Evolutionary conservation across 2,888 invertebrate species (phyloP).

Genomic region (Conchocele bisecta): DNA sequence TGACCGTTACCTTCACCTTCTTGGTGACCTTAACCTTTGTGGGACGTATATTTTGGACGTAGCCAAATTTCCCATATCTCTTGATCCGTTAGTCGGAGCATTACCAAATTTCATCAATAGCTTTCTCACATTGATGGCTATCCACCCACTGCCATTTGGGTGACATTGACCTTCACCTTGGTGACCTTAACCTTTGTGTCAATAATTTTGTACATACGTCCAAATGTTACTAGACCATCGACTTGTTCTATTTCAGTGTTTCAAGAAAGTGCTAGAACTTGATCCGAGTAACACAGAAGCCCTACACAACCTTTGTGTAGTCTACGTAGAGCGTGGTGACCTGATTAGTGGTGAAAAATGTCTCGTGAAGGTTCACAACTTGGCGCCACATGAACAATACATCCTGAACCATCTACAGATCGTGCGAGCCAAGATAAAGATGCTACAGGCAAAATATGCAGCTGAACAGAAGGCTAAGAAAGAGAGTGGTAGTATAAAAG

Average conservation of each 20-base stretch:
- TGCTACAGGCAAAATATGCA: constrained; percentile 30
- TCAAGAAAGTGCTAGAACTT: constrained; percentile 92
- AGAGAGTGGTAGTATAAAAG: not conserved
- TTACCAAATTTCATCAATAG: no score
- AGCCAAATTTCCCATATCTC: no score
- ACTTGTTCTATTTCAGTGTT: constrained; percentile 89
- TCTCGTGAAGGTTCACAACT: constrained; percentile 87
- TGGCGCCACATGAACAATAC: constrained; percentile 96
- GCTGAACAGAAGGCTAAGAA: constrained; percentile 17
- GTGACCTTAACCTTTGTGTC: no score
- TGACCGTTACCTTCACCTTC: no score
- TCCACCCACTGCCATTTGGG: no score
- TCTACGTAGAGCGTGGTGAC: constrained; percentile 95
- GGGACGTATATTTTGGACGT: no score
- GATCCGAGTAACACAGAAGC: constrained; percentile 97
- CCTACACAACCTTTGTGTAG: constrained; percentile 97
- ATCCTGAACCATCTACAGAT: constrained; percentile 94
- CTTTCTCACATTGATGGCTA: no score
- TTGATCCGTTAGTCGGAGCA: no score
- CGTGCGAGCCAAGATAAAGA: constrained; percentile 87
- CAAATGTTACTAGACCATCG: no score
- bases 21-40: no score
- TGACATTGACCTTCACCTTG: no score
- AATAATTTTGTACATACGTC: no score
- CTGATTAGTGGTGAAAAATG: constrained; percentile 93